Percentiles rank a stretch among this genome's conserved stretches.
phyloP scores from a whole-genome alignment of 2,797 vertebrate genomes.

The Molossus alvarezi region DNA sequence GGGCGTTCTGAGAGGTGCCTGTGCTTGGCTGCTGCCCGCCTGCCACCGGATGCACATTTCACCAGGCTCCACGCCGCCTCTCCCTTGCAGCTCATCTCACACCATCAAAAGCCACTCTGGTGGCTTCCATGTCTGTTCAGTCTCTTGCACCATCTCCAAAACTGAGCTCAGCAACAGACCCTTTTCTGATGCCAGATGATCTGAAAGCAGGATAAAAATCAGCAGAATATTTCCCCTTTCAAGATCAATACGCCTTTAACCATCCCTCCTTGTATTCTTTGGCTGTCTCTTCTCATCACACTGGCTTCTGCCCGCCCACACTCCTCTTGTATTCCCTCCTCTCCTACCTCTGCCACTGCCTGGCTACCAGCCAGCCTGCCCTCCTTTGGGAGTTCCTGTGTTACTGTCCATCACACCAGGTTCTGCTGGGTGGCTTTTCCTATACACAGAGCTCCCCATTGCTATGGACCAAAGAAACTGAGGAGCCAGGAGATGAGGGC shows the following conservation, averaged over 20 bases:
- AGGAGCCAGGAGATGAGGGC: background rate
- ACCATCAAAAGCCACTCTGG: conserved; percentile 88
- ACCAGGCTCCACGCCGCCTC: conserved; percentile 82
- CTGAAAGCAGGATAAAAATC: conserved; percentile 87
- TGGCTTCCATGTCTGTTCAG: conserved; percentile 85
- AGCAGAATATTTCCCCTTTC: conserved; percentile 85
- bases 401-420: background rate
- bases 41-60: conserved; percentile 67
- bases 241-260: conserved; percentile 89
- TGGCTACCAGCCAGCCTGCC: background rate
- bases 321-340: background rate
- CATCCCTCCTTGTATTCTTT: conserved; percentile 67
- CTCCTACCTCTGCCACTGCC: background rate
- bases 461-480: background rate
- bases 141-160: conserved; percentile 87
- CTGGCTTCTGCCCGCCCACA: background rate
- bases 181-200: conserved; percentile 88
- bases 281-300: conserved; percentile 65
- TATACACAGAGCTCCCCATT: background rate
- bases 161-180: conserved; percentile 86
- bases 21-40: conserved; percentile 77
- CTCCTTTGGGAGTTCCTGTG: background rate
- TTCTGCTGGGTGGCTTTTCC: background rate
- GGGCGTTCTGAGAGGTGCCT: background rate
- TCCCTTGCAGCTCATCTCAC: conserved; percentile 82